These are phyloP conservation scores for Ophraella communa DNA, from an alignment of 2,888 invertebrate genomes.

Conservation along the genomic window DNA sequence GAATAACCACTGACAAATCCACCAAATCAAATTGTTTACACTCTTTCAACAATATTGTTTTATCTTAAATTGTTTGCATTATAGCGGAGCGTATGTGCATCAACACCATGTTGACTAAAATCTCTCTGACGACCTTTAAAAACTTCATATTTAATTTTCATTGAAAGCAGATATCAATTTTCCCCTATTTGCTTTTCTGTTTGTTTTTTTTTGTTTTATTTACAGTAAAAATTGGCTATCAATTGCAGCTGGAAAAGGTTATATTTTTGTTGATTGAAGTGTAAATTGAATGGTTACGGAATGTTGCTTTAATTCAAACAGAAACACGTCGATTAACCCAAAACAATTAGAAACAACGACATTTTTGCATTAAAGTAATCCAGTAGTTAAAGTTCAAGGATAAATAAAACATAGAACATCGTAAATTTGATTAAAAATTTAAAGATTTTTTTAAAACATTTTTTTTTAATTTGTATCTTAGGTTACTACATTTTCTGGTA, in stretches of 20 bases:
- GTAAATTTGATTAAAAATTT: no score
- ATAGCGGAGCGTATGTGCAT: not conserved
- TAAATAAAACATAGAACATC: no score
- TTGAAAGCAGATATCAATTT: not conserved
- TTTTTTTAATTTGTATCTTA: no score
- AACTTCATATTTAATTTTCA: not conserved
- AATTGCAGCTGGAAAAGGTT: not conserved
- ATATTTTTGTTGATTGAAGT: not conserved
- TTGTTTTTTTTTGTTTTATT: not conserved
- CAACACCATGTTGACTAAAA: not conserved
- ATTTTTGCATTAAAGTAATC: no score
- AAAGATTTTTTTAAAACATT: no score
- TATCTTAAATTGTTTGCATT: not conserved
- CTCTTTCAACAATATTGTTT: not conserved
- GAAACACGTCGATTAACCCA: no score
- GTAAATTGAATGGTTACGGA: not conserved
- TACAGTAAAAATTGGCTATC: not conserved
- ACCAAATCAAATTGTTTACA: not conserved
- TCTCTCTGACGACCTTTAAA: not conserved
- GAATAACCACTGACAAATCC: not conserved
- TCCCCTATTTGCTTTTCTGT: not conserved
- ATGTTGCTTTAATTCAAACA: not conserved
- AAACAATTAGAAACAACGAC: not conserved
- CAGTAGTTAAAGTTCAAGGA: no score
- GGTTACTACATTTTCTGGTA: no score